Evolutionary conservation across 2,888 invertebrate genomes (phyloP), one percentile per base, ranked within the genome.

Genomic region (Trachelus stipa): DNA sequence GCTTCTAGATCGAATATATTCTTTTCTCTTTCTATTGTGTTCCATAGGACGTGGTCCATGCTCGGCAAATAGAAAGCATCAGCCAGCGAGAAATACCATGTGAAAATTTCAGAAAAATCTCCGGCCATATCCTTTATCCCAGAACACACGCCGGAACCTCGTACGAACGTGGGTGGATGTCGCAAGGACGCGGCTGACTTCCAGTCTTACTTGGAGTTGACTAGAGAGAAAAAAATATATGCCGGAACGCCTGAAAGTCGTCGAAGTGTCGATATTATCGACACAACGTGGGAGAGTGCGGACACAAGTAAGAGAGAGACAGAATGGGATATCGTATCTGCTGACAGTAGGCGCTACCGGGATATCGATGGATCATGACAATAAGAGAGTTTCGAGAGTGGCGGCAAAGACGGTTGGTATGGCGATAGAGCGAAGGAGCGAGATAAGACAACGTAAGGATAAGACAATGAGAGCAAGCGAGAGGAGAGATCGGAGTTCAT

Each of bases 201-300:
- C 23, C 56, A 56, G 56, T 23, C 56, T 82, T 84, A 82, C 79
- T 71, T 81, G 84, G 81, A 82, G 79, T 78, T 40, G 69, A 76
- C 75, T 76, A 56, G 23, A 56, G 56, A 56, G 15, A 56, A 56
- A 40, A 56, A 56, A 15, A 40, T 40, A 56, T 56, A 56, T 56
- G 71, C 71, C 33, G 23, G 71, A 33, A 33, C 34, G 33, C 33
- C 71, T 31, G 33, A 12, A 34, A 12, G 34, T 31, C 33, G 71
- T 33, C 33, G 3, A 71, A 78, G 75, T 37, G 76, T 12, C 35
- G 76, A 73, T 77, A 34, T 73, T 76, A 74, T 71, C 76, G 76
- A n/a, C 37, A 9, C 37, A 56, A 37, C 74, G 79, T 77, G 77
- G 76, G 79, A 74, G 78, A 68, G 40, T 35, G 68, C 56, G 56